A percentile compares a stretch with the other conserved stretches of the same genome.
These are phyloP conservation scores for Apamea epomidion DNA, from an alignment of 2,888 invertebrate genomes.

Conservation along the genomic window DNA sequence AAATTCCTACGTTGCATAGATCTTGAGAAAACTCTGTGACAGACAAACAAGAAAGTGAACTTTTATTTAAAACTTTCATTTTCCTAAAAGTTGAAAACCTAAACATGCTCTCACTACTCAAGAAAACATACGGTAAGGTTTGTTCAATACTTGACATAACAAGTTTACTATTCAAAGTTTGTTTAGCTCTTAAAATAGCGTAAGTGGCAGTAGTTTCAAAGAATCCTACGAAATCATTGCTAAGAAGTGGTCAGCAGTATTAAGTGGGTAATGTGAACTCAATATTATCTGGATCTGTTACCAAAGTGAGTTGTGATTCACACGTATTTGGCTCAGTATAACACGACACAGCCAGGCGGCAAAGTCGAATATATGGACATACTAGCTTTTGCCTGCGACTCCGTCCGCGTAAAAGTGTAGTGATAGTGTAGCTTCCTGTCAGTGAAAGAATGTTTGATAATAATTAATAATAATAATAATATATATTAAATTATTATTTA, in stretches of 20 bases:
- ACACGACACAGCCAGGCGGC: no score
- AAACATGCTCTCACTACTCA: background rate
- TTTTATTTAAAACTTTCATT: background rate
- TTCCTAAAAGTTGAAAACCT: background rate
- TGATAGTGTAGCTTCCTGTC: no score
- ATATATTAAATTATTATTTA: no score
- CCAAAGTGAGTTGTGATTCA: no score
- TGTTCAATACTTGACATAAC: conserved; percentile 3
- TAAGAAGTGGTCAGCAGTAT: background rate
- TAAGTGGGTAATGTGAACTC: no score
- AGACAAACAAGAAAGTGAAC: background rate
- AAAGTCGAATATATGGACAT: no score
- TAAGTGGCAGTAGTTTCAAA: background rate
- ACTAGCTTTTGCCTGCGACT: no score
- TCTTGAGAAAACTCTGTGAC: background rate
- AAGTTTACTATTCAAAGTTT: conserved; percentile 1
- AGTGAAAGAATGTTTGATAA: no score
- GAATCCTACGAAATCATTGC: background rate
- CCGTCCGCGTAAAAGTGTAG: no score
- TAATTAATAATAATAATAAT: no score
- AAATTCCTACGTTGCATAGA: background rate
- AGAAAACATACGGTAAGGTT: background rate
- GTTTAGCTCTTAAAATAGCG: background rate
- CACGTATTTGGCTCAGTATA: no score
- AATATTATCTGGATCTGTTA: no score